Evolutionary conservation across 2,888 invertebrate species (phyloP), one percentile per base, ranked within the genome.

Genomic region (Caenorhabditis japonica): DNA sequence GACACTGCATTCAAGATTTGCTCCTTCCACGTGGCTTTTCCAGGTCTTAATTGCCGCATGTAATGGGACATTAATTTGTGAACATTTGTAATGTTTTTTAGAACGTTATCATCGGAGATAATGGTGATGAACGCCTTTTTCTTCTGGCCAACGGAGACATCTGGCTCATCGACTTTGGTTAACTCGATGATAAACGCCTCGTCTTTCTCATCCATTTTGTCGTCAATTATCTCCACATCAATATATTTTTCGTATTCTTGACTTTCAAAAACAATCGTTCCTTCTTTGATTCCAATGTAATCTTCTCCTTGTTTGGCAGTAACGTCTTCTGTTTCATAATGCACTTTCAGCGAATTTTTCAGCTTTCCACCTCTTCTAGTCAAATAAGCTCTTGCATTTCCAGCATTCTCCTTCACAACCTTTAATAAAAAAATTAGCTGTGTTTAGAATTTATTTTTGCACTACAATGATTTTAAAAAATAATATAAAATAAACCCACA

Each of bases 141-240:
- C 19, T 69, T 69, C 5, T 44, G 38, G 23, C 90, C 90, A 15
- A 91, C 81, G 46, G 85, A 86, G 0, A 91, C 90, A 4, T 89
- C 89, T 30, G 52, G 19, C 10, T 58, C 62, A 36, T 75, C 74
- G 27, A 55, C 38, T 30, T 60, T 51, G 33, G 53, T 30, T 13
- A 82, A 81, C 71, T 90, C 90, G 17, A 91, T 86, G 79, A 91
- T 90, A 86, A 91, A 91, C 74, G 90, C 90, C 82, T 91, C 91
- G 82, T 91, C 91, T 85, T 91, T 91, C 81, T 91, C 91, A 13
- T 90, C 89, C 59, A 89, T 88, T 88, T 90, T 88, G 77, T 91
- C 91, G 80, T 91, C 90, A 25, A 90, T 88, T 64, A 91, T 90
- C 1, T 89, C 89, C 51, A 91, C 89, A 69, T 90, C 90, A 39